Evolutionary conservation across 2,797 vertebrate genomes (phyloP), one percentile per base, ranked within the genome.

Genomic region (Telmatherina bonti): DNA sequence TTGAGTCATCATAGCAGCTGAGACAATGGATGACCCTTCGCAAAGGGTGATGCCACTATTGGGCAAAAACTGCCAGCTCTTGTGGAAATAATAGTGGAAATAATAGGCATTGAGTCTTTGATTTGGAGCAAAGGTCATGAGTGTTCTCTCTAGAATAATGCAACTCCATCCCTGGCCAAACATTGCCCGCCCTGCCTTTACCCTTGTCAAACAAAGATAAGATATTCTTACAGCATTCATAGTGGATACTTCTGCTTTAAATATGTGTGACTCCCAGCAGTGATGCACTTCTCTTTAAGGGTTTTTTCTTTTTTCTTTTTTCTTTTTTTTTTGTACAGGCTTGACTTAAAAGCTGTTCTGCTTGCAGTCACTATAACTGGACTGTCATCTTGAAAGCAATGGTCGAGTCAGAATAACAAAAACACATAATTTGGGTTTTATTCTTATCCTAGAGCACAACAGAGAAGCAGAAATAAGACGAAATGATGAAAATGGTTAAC

Each of bases 61-160:
- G 15, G 55, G 72, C 43, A 12, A 35, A 55, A 45, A 59, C 57
- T 73, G 66, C 64, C 66, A 55, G 58, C 29, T 38, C 74, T 51
- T 29, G 54, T 78, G 80, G 85, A 88, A 88, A 88, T 80, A 71
- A 52, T 82, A 79, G 85, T 74, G 55, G 12, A 77, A 64, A 83
- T 67, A 81, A 79, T 70, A 76, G 67, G 79, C 64, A 27, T 16
- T 53, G n/a, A 73, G 69, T 41, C 52, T 79, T 88, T 79, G 52
- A 87, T 90, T 86, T 82, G 61, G 88, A 88, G 81, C 82, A 89
- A 91, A 91, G 90, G 85, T 91, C 85, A 74, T 74, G 29, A 35
- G 61, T 78, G 66, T 55, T 54, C 62, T 54, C 55, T 83, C 55
- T 72, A 55, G 75, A 86, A 87, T 88, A 87, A 64, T 57, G 67